Evolutionary conservation across 30 jellyfish, hydroid and myxozoan genomes (phyloP).

Genomic region (Cassiopea andromeda): DNA sequence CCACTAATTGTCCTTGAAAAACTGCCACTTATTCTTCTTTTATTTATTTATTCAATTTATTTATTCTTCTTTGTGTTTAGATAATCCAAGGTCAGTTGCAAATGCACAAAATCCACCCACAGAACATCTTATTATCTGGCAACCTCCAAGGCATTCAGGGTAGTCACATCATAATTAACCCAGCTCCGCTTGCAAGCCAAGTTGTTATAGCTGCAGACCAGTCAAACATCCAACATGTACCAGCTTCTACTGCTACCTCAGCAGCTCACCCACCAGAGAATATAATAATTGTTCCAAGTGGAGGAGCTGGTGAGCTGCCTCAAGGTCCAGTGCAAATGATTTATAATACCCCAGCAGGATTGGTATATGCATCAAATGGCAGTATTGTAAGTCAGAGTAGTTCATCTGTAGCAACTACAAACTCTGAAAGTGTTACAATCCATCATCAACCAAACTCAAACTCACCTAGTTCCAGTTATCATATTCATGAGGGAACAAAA

Average conservation of each 20-base stretch:
- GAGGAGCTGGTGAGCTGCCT: slow-evolving; percentile 60
- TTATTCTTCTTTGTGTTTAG: slow-evolving; percentile 18
- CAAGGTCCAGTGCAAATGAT: slow-evolving; percentile 88
- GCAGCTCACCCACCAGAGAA: slow-evolving; percentile 72
- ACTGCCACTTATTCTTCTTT: too few species aligned
- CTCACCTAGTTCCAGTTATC: slow-evolving; percentile 22
- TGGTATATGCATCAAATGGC: slow-evolving; percentile 79
- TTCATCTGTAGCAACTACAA: slow-evolving; percentile 3
- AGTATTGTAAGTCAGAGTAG: slow-evolving; percentile 35
- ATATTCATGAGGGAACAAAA: slow-evolving; percentile 19
- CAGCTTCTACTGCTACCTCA: slow-evolving; percentile 21
- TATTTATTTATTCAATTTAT: neutral
- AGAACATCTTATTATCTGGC: slow-evolving; percentile 93
- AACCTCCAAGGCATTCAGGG: slow-evolving; percentile 77
- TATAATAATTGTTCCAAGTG: slow-evolving; percentile 75
- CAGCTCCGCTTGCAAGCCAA: slow-evolving; percentile 56
- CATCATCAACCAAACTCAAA: slow-evolving; percentile 66
- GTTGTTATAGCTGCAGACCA: slow-evolving; percentile 83
- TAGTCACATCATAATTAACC: slow-evolving; percentile 85
- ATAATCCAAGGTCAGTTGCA: slow-evolving; percentile 92
- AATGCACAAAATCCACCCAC: slow-evolving; percentile 96
- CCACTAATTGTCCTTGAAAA: too few species aligned
- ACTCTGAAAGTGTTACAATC: slow-evolving; percentile 49
- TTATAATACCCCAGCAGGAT: slow-evolving; percentile 71
- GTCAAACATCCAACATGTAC: slow-evolving; percentile 17